Evolutionary conservation across 1,140 invertebrate genomes (phyloP).

Genomic region (Anastatus disparis): DNA sequence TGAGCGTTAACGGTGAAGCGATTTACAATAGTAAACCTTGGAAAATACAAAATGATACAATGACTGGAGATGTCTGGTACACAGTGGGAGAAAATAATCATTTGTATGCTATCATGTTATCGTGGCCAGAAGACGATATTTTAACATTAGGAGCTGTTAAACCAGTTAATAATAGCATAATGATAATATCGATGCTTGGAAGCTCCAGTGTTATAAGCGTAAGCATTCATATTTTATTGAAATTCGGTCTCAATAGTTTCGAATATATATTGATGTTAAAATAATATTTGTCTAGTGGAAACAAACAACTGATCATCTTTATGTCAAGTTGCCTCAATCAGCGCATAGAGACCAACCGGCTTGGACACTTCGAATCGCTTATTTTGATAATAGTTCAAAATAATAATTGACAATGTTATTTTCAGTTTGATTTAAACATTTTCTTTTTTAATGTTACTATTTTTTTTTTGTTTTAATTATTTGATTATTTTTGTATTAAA

Average conservation of each 20-base stretch:
- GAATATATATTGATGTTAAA: neutral
- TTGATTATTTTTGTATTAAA: too few species aligned
- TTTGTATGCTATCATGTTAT: slow-evolving; percentile 74
- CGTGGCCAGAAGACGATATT: slow-evolving; percentile 72
- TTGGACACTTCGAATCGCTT: neutral
- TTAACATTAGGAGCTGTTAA: slow-evolving; percentile 66
- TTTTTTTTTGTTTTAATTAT: too few species aligned
- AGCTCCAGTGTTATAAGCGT: slow-evolving; percentile 31
- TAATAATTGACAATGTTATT: neutral
- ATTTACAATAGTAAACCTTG: slow-evolving; percentile 85
- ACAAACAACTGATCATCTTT: too few species aligned
- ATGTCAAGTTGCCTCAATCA: too few species aligned
- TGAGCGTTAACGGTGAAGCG: slow-evolving; percentile 87
- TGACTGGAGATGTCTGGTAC: slow-evolving; percentile 79
- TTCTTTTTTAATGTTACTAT: too few species aligned
- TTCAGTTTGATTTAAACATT: too few species aligned
- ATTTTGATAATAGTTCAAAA: neutral
- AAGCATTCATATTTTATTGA: neutral
- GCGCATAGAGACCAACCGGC: too few species aligned
- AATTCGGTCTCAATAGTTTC: neutral
- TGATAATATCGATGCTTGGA: slow-evolving; percentile 66
- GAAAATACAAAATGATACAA: slow-evolving; percentile 84
- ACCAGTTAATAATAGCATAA: slow-evolving; percentile 78
- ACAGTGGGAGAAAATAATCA: slow-evolving; percentile 67
- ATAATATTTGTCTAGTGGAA: too few species aligned